phyloP scores from a whole-genome alignment of 2,797 vertebrate genomes.

The Borostomias antarcticus region DNA sequence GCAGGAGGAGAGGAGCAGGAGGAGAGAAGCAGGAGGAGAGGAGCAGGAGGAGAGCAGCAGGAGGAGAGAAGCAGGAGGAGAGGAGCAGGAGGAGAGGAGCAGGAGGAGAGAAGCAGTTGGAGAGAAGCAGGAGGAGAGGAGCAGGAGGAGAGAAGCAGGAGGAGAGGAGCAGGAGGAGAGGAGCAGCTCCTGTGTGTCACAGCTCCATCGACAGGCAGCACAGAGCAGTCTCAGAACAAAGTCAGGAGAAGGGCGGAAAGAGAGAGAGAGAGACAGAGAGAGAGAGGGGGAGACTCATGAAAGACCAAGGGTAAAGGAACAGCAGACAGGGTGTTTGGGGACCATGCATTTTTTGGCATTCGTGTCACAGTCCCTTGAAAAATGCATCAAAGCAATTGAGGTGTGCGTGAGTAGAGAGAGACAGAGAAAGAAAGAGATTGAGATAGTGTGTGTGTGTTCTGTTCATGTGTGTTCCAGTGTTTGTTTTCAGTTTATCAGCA shows the following conservation, averaged over 20 bases:
- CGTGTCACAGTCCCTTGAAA: conserved; percentile 73
- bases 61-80: too few relatives aligned
- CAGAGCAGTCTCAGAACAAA: conserved; percentile 41
- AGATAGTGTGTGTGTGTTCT: conserved; percentile 14
- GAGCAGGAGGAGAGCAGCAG: too few relatives aligned
- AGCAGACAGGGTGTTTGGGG: conserved; percentile 50
- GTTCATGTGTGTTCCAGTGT: neutral
- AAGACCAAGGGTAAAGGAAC: conserved; percentile 45
- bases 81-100: too few relatives aligned
- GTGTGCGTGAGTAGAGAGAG: neutral
- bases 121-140: too few relatives aligned
- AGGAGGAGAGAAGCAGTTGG: too few relatives aligned
- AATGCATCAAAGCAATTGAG: conserved; percentile 74
- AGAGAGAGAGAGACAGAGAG: neutral
- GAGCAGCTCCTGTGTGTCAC: conserved; percentile 43
- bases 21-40: too few relatives aligned
- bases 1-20: too few relatives aligned
- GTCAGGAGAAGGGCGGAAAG: neutral
- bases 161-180: too few relatives aligned
- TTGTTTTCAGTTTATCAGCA: neutral
- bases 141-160: too few relatives aligned
- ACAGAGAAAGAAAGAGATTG: neutral
- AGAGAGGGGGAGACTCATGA: conserved; percentile 27
- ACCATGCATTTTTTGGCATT: conserved; percentile 65
- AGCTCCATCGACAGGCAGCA: conserved; percentile 53